These are phyloP conservation scores for Hyla sarda DNA, from an alignment of 2,113 vertebrate species.

Conservation along the genomic window DNA sequence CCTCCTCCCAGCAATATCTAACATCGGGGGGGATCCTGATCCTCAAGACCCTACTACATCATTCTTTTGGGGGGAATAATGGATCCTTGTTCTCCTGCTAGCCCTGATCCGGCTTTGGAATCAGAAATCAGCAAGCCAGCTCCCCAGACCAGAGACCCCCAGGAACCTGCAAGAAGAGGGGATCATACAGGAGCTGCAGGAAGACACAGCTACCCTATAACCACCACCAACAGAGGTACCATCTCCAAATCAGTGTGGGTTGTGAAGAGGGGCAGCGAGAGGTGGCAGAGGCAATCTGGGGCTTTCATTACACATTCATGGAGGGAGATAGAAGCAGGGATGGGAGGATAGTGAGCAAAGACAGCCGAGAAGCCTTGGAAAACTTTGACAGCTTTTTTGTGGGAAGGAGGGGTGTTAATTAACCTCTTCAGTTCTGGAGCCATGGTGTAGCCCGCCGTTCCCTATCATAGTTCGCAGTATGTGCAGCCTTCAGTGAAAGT, in stretches of 20 bases:
- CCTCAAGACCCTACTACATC: conserved; percentile 55
- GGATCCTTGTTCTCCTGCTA: conserved; percentile 54
- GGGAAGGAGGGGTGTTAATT: conserved; percentile 42
- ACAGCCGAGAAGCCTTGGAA: conserved; percentile 45
- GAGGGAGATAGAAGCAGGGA: conserved; percentile 46
- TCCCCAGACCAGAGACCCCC: conserved; percentile 47
- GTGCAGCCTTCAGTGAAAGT: background rate
- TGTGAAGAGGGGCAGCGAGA: background rate
- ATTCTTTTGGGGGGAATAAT: conserved; percentile 48
- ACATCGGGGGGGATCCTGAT: conserved; percentile 56
- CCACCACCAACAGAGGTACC: conserved; percentile 59
- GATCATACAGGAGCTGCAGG: conserved; percentile 50
- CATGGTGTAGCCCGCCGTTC: background rate
- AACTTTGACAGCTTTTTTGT: conserved; percentile 59
- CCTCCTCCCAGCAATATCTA: conserved; percentile 58
- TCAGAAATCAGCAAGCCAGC: conserved; percentile 46
- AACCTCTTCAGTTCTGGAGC: conserved; percentile 40
- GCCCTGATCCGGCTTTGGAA: conserved; percentile 53
- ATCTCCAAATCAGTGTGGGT: conserved; percentile 14
- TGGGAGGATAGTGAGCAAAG: conserved; percentile 42
- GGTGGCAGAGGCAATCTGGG: conserved; percentile 23
- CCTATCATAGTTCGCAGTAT: background rate
- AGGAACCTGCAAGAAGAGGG: conserved; percentile 59
- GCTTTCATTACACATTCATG: conserved; percentile 31
- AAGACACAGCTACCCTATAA: conserved; percentile 55